Base-by-base conservation (phyloP, 2,113 vertebrate species). In the Chiloscyllium plagiosum region DNA sequence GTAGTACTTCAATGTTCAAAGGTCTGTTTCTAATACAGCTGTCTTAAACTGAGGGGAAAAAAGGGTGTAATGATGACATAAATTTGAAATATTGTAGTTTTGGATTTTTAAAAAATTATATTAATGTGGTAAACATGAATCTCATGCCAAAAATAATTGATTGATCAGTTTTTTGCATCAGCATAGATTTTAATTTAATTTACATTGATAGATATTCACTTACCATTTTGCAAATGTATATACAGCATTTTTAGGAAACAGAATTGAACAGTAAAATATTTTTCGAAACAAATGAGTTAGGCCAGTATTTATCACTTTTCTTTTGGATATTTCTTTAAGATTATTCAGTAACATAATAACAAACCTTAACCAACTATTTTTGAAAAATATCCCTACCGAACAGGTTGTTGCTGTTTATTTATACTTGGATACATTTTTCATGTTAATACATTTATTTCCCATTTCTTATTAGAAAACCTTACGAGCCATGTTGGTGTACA, bases 401-500 rank as follows among this genome's bases (percentile, higher is more conserved):
- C 56, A 65, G 26, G 56, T 33, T 92, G 1, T 92, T 92, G 66
- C 37, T 68, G 22, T 70, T 94, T 69, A 22, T 12, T 50, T 22
- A 47, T 22, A 47, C 29, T 66, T 26, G 22, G 70, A 20, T 94
- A 24, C 22, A 68, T 24, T n/a, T 52, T 47, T 47, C 42, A 47
- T 47, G 42, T 47, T 47, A 94, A 20, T 94, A 24, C 22, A 68
- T 24, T n/a, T 52, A 97, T 70, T 4, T 61, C 19, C 50, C 50
- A 96, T 0, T 96, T 96, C 95, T 95, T 86, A 69, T 96, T 86
- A 99, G 98, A 99, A 99, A 98, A 98, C 98, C 0, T 96, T 99
- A 97, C 97, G 98, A 97, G 98, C 98, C 97, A 99, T 99, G 98
- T 97, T 99, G 96, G 98, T 98, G 0, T 99, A 99, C 97, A 98